These are phyloP conservation scores for Vanessa tameamea DNA, from an alignment of 1,140 invertebrate species.

Conservation along the genomic window DNA sequence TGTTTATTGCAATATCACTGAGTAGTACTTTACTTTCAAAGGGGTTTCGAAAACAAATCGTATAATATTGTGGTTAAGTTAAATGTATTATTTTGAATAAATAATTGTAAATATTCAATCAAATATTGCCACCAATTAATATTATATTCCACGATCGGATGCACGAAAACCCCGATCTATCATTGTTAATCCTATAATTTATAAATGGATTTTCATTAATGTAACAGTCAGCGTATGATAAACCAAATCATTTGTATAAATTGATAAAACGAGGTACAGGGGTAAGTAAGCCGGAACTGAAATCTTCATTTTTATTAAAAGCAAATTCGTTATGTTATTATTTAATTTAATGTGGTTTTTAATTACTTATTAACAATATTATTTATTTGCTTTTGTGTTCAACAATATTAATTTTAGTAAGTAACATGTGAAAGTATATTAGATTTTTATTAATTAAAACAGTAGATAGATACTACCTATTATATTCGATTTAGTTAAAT, in stretches of 20 bases:
- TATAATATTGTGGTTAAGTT: not conserved
- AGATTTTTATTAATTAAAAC: too few relatives aligned
- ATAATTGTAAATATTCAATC: conserved; percentile 24
- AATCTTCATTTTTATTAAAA: not conserved
- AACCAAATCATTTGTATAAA: conserved; percentile 10
- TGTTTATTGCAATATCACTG: not conserved
- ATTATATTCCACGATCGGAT: conserved; percentile 27
- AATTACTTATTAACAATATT: too few relatives aligned
- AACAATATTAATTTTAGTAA: too few relatives aligned
- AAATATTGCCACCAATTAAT: conserved; percentile 24
- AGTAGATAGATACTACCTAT: too few relatives aligned
- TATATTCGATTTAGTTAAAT: too few relatives aligned
- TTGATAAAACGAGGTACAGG: not conserved
- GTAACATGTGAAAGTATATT: too few relatives aligned
- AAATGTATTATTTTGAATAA: conserved; percentile 12
- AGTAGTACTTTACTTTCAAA: not conserved
- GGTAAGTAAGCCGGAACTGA: not conserved
- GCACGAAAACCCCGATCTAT: conserved; percentile 26
- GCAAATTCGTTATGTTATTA: not conserved
- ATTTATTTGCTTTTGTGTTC: too few relatives aligned
- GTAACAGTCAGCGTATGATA: conserved; percentile 16
- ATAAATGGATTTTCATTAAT: conserved; percentile 35
- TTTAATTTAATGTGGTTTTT: not conserved
- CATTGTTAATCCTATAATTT: conserved; percentile 36
- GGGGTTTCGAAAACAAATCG: not conserved